Conservation (phyloP, 2,888 invertebrate species). For the Eupeodes latifasciatus region DNA sequence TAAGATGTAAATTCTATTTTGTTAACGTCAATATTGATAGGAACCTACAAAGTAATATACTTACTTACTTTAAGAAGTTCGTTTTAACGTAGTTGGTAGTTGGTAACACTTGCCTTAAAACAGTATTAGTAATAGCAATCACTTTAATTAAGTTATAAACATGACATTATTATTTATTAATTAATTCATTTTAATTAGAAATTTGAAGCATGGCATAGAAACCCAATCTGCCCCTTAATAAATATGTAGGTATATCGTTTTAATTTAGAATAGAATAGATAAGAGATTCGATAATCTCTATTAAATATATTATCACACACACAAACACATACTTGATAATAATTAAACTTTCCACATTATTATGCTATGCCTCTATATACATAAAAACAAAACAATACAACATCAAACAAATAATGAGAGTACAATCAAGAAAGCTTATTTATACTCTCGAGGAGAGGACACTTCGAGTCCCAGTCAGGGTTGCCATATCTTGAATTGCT, state of each 20-base stretch:
- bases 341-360: not conserved
- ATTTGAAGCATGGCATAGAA: not conserved
- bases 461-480: too few relatives aligned
- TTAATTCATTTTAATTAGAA: not conserved
- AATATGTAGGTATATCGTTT: not conserved
- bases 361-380: not conserved
- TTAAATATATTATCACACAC: too few relatives aligned
- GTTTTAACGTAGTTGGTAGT: too few relatives aligned
- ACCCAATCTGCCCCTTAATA: not conserved
- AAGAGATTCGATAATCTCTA: conserved; percentile 1
- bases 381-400: not conserved
- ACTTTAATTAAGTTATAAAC: not conserved
- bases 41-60: too few relatives aligned
- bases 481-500: too few relatives aligned
- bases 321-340: not conserved
- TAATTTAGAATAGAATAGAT: conserved; percentile 2
- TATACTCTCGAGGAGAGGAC: not conserved
- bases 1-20: too few relatives aligned
- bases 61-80: too few relatives aligned
- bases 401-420: conserved; percentile 6
- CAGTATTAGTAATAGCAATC: not conserved
- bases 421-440: conserved; percentile 25
- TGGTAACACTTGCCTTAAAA: not conserved
- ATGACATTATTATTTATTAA: not conserved
- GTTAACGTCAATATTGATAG: too few relatives aligned